A percentile compares a stretch with the other conserved stretches of the same genome.
phyloP scores from a whole-genome alignment of 1,140 invertebrate species.

The Eumeta japonica region DNA sequence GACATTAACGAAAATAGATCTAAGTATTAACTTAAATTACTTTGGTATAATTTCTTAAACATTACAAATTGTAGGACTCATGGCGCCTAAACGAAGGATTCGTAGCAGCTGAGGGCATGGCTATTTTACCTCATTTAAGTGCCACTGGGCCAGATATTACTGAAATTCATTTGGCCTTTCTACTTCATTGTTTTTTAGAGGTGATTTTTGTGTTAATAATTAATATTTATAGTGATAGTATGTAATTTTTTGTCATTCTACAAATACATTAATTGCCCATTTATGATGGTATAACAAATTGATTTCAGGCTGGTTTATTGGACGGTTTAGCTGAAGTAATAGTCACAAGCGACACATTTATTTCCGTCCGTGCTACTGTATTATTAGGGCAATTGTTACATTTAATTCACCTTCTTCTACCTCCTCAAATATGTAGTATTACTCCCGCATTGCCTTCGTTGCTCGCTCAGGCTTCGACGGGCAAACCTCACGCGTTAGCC shows the following conservation, averaged over 20 bases:
- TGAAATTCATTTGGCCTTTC: slow-evolving; percentile 85
- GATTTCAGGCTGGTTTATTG: slow-evolving; percentile 71
- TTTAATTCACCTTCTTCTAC: slow-evolving; percentile 79
- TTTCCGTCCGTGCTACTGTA: slow-evolving; percentile 87
- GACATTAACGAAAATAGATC: background rate
- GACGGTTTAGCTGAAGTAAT: slow-evolving; percentile 90
- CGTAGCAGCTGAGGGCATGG: slow-evolving; percentile 82
- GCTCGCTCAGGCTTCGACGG: slow-evolving; percentile 73
- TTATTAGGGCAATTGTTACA: slow-evolving; percentile 84
- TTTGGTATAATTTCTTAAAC: no score
- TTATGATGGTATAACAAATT: slow-evolving; percentile 1
- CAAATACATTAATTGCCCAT: background rate
- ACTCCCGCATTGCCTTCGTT: slow-evolving; percentile 80
- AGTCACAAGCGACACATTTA: slow-evolving; percentile 80
- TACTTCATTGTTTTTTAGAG: slow-evolving; percentile 85
- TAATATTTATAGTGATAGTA: slow-evolving; percentile 3
- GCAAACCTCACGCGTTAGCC: slow-evolving; percentile 74
- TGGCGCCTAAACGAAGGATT: slow-evolving; percentile 92
- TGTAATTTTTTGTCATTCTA: background rate
- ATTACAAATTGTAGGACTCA: slow-evolving; percentile 61
- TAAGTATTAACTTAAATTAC: background rate
- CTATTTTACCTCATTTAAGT: slow-evolving; percentile 78
- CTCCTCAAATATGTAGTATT: slow-evolving; percentile 79
- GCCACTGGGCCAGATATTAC: slow-evolving; percentile 84
- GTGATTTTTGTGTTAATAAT: slow-evolving; percentile 17